phyloP scores from a whole-genome alignment of 2,888 invertebrate species.

The Microctonus aethiopoides region DNA sequence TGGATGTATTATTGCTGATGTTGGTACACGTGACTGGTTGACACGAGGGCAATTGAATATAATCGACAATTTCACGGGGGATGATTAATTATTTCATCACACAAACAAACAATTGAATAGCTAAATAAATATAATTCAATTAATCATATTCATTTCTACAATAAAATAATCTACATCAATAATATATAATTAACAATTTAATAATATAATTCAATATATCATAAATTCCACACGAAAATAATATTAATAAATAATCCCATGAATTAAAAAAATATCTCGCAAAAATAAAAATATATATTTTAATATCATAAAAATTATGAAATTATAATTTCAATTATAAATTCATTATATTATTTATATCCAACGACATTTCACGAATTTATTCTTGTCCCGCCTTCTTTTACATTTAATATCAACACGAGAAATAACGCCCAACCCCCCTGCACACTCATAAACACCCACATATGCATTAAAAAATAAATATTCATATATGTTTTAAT shows the following conservation, averaged over 20 bases:
- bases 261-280: no score
- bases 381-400: background rate
- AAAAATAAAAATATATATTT: no score
- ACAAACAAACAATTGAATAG: background rate
- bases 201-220: no score
- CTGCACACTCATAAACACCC: background rate
- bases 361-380: no score
- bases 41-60: background rate
- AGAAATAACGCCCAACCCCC: background rate
- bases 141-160: background rate
- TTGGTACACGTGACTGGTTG: constrained; percentile 6
- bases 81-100: background rate
- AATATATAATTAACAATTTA: no score
- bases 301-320: no score
- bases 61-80: background rate
- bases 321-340: no score
- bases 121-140: background rate
- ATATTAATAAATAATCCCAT: no score
- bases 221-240: no score
- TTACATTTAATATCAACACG: background rate
- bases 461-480: constrained; percentile 7
- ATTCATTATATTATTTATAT: no score
- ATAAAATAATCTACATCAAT: background rate
- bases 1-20: background rate
- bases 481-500: no score